Conservation (phyloP, 2,113 vertebrate genomes). For the Gavia stellata region DNA sequence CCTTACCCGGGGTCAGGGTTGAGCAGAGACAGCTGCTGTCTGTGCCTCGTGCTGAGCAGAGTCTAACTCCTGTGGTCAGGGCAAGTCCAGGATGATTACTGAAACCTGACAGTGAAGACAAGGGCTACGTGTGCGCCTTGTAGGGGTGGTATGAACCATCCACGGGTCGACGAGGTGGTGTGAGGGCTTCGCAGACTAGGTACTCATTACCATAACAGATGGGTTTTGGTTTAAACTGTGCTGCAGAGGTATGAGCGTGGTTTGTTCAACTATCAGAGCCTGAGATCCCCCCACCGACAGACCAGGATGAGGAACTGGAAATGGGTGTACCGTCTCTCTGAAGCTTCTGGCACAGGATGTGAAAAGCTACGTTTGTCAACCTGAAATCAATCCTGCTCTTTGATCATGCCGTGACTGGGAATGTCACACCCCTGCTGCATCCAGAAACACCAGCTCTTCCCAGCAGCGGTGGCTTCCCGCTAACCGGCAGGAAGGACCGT, state of each 20-base stretch:
- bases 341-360: not conserved
- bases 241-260: not conserved
- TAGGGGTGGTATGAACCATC: not conserved
- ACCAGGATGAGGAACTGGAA: not conserved
- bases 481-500: not conserved
- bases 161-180: accelerated
- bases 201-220: not conserved
- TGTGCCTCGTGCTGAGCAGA: not conserved
- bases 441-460: not conserved
- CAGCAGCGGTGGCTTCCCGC: not conserved
- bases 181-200: not conserved
- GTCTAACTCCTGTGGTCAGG: not conserved
- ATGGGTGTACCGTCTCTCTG: not conserved
- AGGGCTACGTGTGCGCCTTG: not conserved
- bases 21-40: not conserved
- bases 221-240: not conserved
- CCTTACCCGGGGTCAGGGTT: not conserved
- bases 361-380: not conserved
- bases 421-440: not conserved
- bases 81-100: not conserved
- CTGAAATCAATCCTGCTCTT: not conserved
- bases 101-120: not conserved
- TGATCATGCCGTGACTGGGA: not conserved
- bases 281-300: not conserved
- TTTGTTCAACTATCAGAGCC: not conserved